Evolutionary conservation across 2,888 invertebrate species (phyloP).

Genomic region (Tetheella fluctuosa): DNA sequence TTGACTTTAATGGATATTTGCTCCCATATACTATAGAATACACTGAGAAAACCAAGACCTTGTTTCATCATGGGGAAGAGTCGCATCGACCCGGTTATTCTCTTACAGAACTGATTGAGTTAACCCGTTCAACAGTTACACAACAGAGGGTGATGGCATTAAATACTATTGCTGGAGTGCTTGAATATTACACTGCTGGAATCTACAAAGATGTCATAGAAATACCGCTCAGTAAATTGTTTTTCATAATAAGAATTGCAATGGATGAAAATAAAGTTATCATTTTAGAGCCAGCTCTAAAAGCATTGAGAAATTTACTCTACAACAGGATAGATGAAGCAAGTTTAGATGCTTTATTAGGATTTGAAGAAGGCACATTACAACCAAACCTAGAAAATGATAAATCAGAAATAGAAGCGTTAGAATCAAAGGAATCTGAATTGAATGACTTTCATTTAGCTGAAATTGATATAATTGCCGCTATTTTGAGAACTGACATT

Average conservation of each 20-base stretch:
- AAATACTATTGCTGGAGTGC: slow-evolving; percentile 90
- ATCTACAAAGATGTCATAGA: slow-evolving; percentile 90
- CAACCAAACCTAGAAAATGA: slow-evolving; percentile 85
- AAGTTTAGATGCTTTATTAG: slow-evolving; percentile 87
- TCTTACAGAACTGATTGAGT: slow-evolving; percentile 92
- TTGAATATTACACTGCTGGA: slow-evolving; percentile 89
- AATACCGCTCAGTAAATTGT: slow-evolving; percentile 89
- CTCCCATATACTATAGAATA: slow-evolving; percentile 88
- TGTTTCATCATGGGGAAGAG: slow-evolving; percentile 97
- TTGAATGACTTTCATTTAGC: slow-evolving; percentile 94
- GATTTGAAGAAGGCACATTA: slow-evolving; percentile 85
- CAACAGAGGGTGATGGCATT: slow-evolving; percentile 94
- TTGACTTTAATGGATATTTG: slow-evolving; percentile 92
- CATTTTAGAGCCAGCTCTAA: slow-evolving; percentile 89
- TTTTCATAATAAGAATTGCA: slow-evolving; percentile 92
- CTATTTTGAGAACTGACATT: slow-evolving; percentile 89
- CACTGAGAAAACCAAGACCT: slow-evolving; percentile 81
- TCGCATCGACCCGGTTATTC: slow-evolving; percentile 96
- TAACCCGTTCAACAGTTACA: slow-evolving; percentile 89
- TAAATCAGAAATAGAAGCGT: slow-evolving; percentile 80
- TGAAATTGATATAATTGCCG: slow-evolving; percentile 91
- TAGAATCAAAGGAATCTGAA: slow-evolving; percentile 83
- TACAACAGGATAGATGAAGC: slow-evolving; percentile 92
- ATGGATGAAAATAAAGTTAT: slow-evolving; percentile 92
- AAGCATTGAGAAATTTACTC: slow-evolving; percentile 89